Percentiles rank a stretch among this genome's conserved stretches.
phyloP scores from a whole-genome alignment of 2,888 invertebrate species.

The Polydesmus complanatus region DNA sequence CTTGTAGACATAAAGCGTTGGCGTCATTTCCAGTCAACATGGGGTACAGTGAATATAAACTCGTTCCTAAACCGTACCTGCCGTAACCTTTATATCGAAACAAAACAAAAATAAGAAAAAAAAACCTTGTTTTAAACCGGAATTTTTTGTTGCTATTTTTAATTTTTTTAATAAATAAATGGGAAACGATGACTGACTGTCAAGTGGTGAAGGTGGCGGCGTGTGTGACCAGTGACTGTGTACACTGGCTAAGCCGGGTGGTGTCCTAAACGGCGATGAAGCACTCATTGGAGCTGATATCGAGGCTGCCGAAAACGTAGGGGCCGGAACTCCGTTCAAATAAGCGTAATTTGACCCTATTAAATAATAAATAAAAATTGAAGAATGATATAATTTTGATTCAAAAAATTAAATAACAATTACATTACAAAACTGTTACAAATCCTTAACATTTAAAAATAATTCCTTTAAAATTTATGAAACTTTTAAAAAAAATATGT shows the following conservation, averaged over 20 bases:
- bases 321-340: slow-evolving; percentile 11
- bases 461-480: no score
- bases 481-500: no score
- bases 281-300: neutral
- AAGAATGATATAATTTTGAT: no score
- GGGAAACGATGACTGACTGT: slow-evolving; percentile 5
- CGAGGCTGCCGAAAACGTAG: slow-evolving; percentile 1
- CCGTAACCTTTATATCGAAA: slow-evolving; percentile 6
- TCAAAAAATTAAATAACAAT: no score
- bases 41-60: slow-evolving; percentile 10
- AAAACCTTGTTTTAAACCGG: slow-evolving; percentile 1
- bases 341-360: slow-evolving; percentile 5
- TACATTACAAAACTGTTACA: no score
- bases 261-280: slow-evolving; percentile 8
- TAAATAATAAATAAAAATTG: neutral
- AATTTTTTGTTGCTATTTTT: slow-evolving; percentile 1
- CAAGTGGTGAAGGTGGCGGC: slow-evolving; percentile 9
- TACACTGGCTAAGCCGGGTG: slow-evolving; percentile 9
- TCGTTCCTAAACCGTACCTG: slow-evolving; percentile 11
- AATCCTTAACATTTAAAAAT: no score
- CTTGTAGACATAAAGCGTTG: slow-evolving; percentile 9
- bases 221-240: slow-evolving; percentile 12
- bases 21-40: slow-evolving; percentile 11
- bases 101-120: neutral
- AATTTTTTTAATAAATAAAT: neutral